Evolutionary conservation across 2,888 invertebrate species (phyloP).

Genomic region (Cyclophora punctaria): DNA sequence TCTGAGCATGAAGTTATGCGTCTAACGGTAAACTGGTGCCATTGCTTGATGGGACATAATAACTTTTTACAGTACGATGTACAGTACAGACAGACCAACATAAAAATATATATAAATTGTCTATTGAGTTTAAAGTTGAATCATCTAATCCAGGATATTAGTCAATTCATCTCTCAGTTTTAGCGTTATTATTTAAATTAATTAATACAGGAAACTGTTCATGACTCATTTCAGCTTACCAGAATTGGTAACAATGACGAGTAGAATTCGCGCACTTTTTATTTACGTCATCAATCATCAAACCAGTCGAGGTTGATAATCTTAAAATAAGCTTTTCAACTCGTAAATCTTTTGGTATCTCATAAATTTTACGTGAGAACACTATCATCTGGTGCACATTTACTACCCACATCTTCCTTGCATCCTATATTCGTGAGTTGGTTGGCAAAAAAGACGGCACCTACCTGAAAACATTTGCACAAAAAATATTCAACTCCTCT

Average conservation of each 20-base stretch:
- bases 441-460: too few relatives aligned
- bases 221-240: slow-evolving; percentile 45
- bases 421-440: too few relatives aligned
- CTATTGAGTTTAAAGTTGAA: slow-evolving; percentile 2
- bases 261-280: slow-evolving; percentile 66
- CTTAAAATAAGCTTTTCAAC: too few relatives aligned
- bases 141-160: slow-evolving; percentile 5
- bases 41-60: background rate
- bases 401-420: too few relatives aligned
- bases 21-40: slow-evolving; percentile 24
- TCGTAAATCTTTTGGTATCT: too few relatives aligned
- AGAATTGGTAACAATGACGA: slow-evolving; percentile 32
- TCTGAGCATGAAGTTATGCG: slow-evolving; percentile 22
- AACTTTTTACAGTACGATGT: too few relatives aligned
- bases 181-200: slow-evolving; percentile 9
- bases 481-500: too few relatives aligned
- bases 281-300: slow-evolving; percentile 47
- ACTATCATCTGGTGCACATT: too few relatives aligned
- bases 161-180: slow-evolving; percentile 9
- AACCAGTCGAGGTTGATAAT: slow-evolving; percentile 23
- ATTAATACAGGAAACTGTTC: slow-evolving; percentile 38
- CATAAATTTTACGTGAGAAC: too few relatives aligned
- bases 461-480: too few relatives aligned
- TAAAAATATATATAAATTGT: background rate
- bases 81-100: too few relatives aligned